phyloP scores from a whole-genome alignment of 2,797 vertebrate genomes.

The Antennarius maculatus region DNA sequence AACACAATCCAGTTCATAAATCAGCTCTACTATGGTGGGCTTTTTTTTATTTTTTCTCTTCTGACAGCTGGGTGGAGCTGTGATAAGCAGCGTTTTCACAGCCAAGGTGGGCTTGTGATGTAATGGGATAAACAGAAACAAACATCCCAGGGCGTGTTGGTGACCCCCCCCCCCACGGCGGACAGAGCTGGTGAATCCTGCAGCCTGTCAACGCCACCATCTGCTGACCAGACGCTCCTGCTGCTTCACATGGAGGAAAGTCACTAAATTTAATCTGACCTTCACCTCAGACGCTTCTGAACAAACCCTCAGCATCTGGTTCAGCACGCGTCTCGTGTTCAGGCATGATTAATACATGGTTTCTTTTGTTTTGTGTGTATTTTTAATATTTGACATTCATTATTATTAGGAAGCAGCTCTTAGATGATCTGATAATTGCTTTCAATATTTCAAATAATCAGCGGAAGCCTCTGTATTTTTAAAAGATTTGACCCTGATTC shows the following conservation, averaged over 20 bases:
- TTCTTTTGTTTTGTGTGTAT: too few species aligned
- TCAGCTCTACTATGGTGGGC: slow-evolving; percentile 18
- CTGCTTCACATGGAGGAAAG: slow-evolving; percentile 13
- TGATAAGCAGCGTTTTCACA: slow-evolving; percentile 43
- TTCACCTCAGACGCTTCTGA: background rate
- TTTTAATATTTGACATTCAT: too few species aligned
- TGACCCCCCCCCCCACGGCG: slow-evolving; percentile 49
- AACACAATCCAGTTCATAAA: slow-evolving; percentile 42
- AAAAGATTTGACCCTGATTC: too few species aligned
- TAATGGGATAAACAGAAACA: slow-evolving; percentile 51
- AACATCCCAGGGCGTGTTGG: slow-evolving; percentile 54
- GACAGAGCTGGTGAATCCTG: slow-evolving; percentile 47
- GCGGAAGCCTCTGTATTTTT: too few species aligned
- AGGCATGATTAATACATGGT: too few species aligned
- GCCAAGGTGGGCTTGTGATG: slow-evolving; percentile 40
- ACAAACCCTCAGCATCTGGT: background rate
- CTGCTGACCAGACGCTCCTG: slow-evolving; percentile 55
- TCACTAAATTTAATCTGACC: slow-evolving; percentile 18
- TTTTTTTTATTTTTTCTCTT: background rate
- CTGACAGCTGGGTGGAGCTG: slow-evolving; percentile 34
- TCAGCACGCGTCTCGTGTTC: too few species aligned
- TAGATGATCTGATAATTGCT: too few species aligned
- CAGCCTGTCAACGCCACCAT: slow-evolving; percentile 57
- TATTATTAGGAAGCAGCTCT: too few species aligned
- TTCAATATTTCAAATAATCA: too few species aligned